A percentile compares a stretch with the other conserved stretches of the same genome.
Conservation (phyloP, 1,140 invertebrate species). For the Pantala flavescens region DNA sequence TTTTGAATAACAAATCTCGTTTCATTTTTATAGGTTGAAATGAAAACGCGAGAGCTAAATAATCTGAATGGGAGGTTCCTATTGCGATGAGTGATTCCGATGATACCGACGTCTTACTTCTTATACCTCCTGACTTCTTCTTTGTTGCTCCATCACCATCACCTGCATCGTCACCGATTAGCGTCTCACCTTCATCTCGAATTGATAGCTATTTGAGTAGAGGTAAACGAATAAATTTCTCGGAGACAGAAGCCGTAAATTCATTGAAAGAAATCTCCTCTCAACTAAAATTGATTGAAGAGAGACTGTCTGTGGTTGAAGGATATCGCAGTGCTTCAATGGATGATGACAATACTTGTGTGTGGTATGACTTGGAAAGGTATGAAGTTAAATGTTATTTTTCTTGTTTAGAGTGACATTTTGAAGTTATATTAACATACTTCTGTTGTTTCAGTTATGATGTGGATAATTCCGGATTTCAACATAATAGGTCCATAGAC, state of each 20-base stretch:
- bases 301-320: slow-evolving; percentile 19
- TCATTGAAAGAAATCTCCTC: slow-evolving; percentile 13
- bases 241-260: slow-evolving; percentile 14
- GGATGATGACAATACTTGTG: background rate
- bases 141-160: slow-evolving; percentile 31
- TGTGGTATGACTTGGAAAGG: background rate
- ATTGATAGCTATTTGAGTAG: background rate
- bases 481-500: no score
- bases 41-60: no score
- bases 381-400: background rate
- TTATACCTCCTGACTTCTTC: slow-evolving; percentile 66
- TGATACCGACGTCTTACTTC: slow-evolving; percentile 65
- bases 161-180: slow-evolving; percentile 12
- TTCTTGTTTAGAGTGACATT: no score
- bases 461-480: no score
- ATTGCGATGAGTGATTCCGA: slow-evolving; percentile 64
- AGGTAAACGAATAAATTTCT: background rate
- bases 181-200: background rate
- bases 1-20: no score
- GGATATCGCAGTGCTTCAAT: background rate
- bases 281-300: slow-evolving; percentile 19
- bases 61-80: background rate
- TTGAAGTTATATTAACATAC: no score
- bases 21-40: no score
- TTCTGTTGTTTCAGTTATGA: no score